Evolutionary conservation across 2,888 invertebrate genomes (phyloP), one percentile per base, ranked within the genome.

Genomic region (Thereva unica): DNA sequence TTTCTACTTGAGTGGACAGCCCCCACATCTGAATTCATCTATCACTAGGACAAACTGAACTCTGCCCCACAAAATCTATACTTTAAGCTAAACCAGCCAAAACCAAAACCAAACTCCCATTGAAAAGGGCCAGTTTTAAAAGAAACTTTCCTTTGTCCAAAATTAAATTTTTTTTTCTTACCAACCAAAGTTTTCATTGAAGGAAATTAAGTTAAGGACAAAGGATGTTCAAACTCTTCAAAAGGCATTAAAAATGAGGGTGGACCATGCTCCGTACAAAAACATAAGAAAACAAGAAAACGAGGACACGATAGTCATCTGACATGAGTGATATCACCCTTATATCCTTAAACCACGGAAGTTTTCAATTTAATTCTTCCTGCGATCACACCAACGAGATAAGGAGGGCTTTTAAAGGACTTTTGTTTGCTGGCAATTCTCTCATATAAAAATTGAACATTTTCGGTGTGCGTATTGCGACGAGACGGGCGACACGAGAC

Each of bases 161-260:
- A 61, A 61, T 61, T 61, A 41, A 50, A 61, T 61, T 61, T 61
- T 61, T 61, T 41, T 41, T 61, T 61, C 38, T 41, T 23, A 23
- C 23, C 23, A 23, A 23, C 23, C 50, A 40, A 61, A 61, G 61
- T 61, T 61, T 61, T 61, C 61, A 61, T 61, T 61, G 49, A 61
- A 35, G 50, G 50, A 61, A 61, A 50, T 41, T 50, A 61, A 61
- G 23, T 23, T 61, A 50, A 61, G 61, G 61, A 61, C 61, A 61
- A 61, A 61, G 35, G 50, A 49, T 40, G 41, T 38, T 40, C 10
- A 10, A 34, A 23, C n/a, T 47, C 10, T n/a, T 49, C 50, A 61
- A 61, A 61, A 61, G 50, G 61, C 61, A 61, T 61, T 61, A 61
- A 61, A 61, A 61, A 61, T 61, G 61, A 61, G 61, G 61, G 61